Conservation (phyloP, 2,888 invertebrate genomes). For the Caradrina clavipalpis region DNA sequence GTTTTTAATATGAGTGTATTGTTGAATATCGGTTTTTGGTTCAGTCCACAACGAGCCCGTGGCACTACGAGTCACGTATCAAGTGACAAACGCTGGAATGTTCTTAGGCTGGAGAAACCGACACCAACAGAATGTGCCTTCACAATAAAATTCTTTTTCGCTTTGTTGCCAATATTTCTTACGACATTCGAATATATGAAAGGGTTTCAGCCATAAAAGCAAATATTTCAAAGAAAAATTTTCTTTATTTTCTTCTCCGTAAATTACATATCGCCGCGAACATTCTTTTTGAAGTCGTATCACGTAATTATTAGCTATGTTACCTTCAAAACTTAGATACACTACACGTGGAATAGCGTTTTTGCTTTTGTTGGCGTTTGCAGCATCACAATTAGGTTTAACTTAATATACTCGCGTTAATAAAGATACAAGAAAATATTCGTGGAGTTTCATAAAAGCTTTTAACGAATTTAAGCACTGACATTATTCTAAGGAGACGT, state of each 20-base stretch:
- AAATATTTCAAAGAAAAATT: constrained; percentile 56
- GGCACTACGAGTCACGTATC: constrained; percentile 54
- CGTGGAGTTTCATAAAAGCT: constrained; percentile 45
- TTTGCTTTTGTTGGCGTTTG: constrained; percentile 49
- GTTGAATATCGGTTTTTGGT: constrained; percentile 46
- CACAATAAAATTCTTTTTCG: constrained; percentile 60
- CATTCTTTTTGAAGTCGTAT: constrained; percentile 46
- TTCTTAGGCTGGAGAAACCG: constrained; percentile 59
- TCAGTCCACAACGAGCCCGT: constrained; percentile 49
- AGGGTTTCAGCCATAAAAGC: constrained; percentile 46
- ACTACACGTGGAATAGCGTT: constrained; percentile 48
- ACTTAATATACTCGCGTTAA: constrained; percentile 55
- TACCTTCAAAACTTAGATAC: constrained; percentile 57
- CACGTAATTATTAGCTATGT: constrained; percentile 61
- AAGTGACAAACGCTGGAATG: constrained; percentile 59
- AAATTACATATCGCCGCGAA: constrained; percentile 44
- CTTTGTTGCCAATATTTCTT: constrained; percentile 60
- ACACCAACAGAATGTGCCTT: constrained; percentile 57
- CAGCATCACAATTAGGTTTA: constrained; percentile 58
- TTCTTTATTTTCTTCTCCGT: constrained; percentile 57
- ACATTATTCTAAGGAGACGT: constrained; percentile 48
- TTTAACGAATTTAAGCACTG: constrained; percentile 52
- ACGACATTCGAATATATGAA: constrained; percentile 57
- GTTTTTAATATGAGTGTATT: constrained; percentile 45
- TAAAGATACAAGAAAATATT: constrained; percentile 52